These are phyloP conservation scores for Morone saxatilis DNA, from an alignment of 2,113 vertebrate genomes.

Conservation along the genomic window DNA sequence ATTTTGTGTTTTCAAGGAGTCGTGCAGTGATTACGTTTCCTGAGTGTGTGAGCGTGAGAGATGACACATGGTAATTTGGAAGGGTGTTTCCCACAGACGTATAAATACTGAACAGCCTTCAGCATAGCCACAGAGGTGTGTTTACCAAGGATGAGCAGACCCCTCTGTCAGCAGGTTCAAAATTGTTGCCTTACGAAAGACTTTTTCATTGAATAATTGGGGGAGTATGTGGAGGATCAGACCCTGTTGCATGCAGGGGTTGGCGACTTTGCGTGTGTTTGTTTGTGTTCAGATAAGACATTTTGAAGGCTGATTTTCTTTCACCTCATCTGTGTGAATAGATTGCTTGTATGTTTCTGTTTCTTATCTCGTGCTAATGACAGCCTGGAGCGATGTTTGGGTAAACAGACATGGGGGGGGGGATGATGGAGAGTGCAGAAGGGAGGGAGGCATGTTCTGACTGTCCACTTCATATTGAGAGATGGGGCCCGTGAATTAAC, in stretches of 20 bases:
- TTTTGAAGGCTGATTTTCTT: not conserved
- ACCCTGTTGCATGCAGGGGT: not conserved
- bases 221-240: not conserved
- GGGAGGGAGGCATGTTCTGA: slow-evolving; percentile 10
- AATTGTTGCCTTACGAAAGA: not conserved
- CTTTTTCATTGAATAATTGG: slow-evolving; percentile 22
- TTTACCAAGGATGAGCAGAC: slow-evolving; percentile 59
- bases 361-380: slow-evolving; percentile 64
- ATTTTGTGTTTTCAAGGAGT: slow-evolving; percentile 26
- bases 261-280: not conserved
- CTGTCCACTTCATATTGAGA: slow-evolving; percentile 20
- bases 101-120: slow-evolving; percentile 50
- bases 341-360: slow-evolving; percentile 15
- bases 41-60: slow-evolving; percentile 35
- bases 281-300: slow-evolving; percentile 25
- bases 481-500: slow-evolving; percentile 1
- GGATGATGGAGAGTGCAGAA: slow-evolving; percentile 27
- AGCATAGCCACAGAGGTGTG: slow-evolving; percentile 55
- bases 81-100: slow-evolving; percentile 71
- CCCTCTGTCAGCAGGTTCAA: slow-evolving; percentile 65
- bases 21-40: slow-evolving; percentile 40
- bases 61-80: slow-evolving; percentile 62
- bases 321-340: not conserved
- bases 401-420: slow-evolving; percentile 59
- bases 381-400: slow-evolving; percentile 44